These are phyloP conservation scores for Bothrops jararaca DNA, from an alignment of 2,113 vertebrate genomes.

Conservation along the genomic window DNA sequence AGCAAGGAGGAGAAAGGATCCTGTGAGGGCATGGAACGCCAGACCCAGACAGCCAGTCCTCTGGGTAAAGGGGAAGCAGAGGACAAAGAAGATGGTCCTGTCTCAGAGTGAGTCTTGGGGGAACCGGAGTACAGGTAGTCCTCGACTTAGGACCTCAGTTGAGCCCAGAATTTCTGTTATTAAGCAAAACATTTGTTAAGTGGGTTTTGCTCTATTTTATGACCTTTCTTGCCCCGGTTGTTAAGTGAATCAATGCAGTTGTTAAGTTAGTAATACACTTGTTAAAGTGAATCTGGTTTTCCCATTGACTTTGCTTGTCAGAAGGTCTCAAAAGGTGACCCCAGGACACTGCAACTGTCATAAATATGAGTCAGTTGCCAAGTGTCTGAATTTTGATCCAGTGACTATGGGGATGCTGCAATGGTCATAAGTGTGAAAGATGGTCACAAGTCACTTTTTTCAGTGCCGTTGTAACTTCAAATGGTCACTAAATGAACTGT, in stretches of 20 bases:
- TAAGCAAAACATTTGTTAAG: background rate
- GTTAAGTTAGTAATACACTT: background rate
- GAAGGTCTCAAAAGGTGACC: background rate
- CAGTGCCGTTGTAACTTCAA: background rate
- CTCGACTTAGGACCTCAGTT: background rate
- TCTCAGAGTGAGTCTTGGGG: conserved; percentile 60
- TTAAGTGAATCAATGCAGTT: background rate
- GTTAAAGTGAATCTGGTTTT: background rate
- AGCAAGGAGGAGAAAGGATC: conserved; percentile 63
- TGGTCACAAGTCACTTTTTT: background rate
- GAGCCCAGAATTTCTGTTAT: background rate
- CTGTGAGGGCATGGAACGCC: conserved; percentile 58
- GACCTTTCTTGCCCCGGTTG: background rate
- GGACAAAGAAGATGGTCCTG: conserved; percentile 68
- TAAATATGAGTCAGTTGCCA: background rate
- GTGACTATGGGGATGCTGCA: background rate
- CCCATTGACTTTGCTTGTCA: background rate
- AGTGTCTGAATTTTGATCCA: background rate
- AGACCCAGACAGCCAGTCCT: conserved; percentile 60
- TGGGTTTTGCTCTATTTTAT: background rate
- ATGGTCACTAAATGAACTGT: background rate
- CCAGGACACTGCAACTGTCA: background rate
- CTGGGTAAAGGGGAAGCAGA: conserved; percentile 61
- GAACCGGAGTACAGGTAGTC: background rate
- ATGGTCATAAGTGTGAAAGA: background rate